Base-by-base conservation (phyloP, 2,113 vertebrate species). In the Eptesicus fuscus region DNA sequence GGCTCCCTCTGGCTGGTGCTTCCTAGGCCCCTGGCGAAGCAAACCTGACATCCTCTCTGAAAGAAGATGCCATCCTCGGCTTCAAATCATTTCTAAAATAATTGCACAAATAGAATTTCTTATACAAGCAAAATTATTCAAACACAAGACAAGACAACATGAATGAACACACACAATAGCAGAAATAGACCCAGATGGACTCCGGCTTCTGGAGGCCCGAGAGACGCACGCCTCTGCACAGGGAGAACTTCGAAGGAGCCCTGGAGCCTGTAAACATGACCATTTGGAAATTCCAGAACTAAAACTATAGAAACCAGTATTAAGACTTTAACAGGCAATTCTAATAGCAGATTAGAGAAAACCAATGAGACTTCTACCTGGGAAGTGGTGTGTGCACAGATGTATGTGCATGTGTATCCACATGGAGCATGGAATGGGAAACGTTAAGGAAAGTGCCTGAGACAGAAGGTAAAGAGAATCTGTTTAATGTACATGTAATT, bases 41-140 rank as follows among this genome's bases (percentile, higher is more conserved):
- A 87, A 67, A 70, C 53, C 51, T 85, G 47, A 79, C 63, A 74
- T 70, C 65, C 63, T 70, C 44, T 53, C 63, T 87, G 22, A 85
- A 83, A 86, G 85, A 88, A 69, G 40, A 32, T 73, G 84, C 4
- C 11, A 47, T 63, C 22, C 17, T 32, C 83, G 35, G 44, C 67
- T 49, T 91, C 69, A 83, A 73, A 51, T 77, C 28, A 65, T 65
- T 87, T 90, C 63, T 88, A 65, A 95, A 87, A 40, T 79, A 71
- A 90, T 18, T 79, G 32, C 63, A 77, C n/a, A 90, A 90, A 94
- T 65, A 79, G 16, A 80, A 49, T 84, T 94, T 80, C 61, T 71
- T 71, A 82, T 51, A 53, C 56, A 92, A 25, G 40, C 65, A 90
- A 84, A 96, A 92, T 51, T 37, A 86, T 12, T 2, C 35, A 92